These are phyloP conservation scores for Zoanthus sansibaricus DNA, from an alignment of 92 coral and sea anemone species.

Conservation along the genomic window DNA sequence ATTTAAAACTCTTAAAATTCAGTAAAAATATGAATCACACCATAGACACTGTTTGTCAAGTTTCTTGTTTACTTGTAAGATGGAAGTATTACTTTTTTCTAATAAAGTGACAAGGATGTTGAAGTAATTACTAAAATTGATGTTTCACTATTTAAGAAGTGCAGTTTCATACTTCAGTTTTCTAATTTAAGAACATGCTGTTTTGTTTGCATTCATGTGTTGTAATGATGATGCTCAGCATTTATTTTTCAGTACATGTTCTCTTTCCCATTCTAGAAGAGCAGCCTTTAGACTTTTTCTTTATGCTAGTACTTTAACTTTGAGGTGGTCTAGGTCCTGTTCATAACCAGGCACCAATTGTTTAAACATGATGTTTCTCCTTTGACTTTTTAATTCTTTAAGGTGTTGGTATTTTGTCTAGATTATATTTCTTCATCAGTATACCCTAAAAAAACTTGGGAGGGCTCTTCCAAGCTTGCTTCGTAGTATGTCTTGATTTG, in stretches of 20 bases:
- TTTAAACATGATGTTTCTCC: slow-evolving; percentile 12
- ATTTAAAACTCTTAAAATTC: no score
- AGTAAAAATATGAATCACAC: no score
- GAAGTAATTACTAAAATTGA: no score
- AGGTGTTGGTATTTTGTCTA: slow-evolving; percentile 28
- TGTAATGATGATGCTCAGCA: slow-evolving; percentile 32
- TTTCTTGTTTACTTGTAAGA: no score
- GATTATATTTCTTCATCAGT: slow-evolving; percentile 42
- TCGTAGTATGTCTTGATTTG: slow-evolving; percentile 30
- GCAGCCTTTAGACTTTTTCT: slow-evolving; percentile 23
- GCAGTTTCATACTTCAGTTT: no score
- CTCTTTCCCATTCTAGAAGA: slow-evolving; percentile 46
- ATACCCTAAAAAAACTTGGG: slow-evolving; percentile 51
- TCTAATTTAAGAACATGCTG: slow-evolving; percentile 24
- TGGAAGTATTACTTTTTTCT: no score
- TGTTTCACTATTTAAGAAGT: no score
- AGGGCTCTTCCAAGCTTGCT: slow-evolving; percentile 60
- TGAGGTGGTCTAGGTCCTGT: slow-evolving; percentile 33
- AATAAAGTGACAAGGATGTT: no score
- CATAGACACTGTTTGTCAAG: no score
- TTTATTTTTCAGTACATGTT: slow-evolving; percentile 34
- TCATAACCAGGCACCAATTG: slow-evolving; percentile 19
- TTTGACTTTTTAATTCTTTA: neutral
- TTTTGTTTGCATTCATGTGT: slow-evolving; percentile 29
- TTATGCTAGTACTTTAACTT: slow-evolving; percentile 39